Evolutionary conservation across 2,888 invertebrate genomes (phyloP), one percentile per base, ranked within the genome.

Genomic region (Diachrysia chrysitis): DNA sequence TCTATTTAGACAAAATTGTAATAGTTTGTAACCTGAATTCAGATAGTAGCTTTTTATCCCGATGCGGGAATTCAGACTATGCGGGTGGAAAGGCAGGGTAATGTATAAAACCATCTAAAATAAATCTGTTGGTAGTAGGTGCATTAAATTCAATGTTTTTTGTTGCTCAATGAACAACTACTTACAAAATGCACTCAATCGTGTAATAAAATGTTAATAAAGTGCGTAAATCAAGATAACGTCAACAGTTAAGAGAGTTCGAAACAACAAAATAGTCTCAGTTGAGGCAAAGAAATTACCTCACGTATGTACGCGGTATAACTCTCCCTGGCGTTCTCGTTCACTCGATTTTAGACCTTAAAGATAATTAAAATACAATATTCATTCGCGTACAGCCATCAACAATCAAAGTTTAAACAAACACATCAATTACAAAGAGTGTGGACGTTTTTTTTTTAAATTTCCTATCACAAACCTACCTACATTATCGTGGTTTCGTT

Each of bases 121-220:
- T 59, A 7, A 6, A 23, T 21, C 0, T 51, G 17, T 21, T 42
- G n/a, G 7, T n/a, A 16, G 37, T 16, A 51, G 6, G 21, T 61
- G 53, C 17, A 58, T 63, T 42, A 29, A 76, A 66, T 63, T 79
- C 63, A 78, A 76, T 76, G 67, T 69, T 73, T 83, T 82, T 67
- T 66, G 72, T 66, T 73, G 53, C 56, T 46, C 67, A 75, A 53
- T 64, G 57, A 62, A 62, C 58, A 83, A 83, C 79, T 87, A 85
- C 82, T 87, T 85, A 88, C 83, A 83, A 87, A 89, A 91, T 85
- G 85, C 87, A 83, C 87, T 90, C 88, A 87, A 86, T 89, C 87
- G 86, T 87, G 87, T 92, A 92, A 92, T 93, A 93, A 93, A 94
- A 93, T 94, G 92, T 92, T 92, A 92, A 93, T 93, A 93, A 93